Conservation (phyloP, 2,888 invertebrate species). For the Rhagonycha lutea region DNA sequence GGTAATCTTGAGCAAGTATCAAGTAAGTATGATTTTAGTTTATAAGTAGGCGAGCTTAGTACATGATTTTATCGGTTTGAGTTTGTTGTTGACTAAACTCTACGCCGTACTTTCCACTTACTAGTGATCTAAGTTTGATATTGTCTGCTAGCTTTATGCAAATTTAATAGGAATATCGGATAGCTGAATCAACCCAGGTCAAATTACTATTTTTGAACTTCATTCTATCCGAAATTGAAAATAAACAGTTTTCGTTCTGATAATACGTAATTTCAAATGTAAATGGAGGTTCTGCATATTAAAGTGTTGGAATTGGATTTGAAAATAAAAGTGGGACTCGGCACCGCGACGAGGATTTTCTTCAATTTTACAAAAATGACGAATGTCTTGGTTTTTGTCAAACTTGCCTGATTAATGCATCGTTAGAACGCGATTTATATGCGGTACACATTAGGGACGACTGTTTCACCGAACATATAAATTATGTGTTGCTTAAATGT, state of each 20-base stretch:
- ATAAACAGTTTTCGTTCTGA: neutral
- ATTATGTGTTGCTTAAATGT: neutral
- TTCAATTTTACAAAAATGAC: neutral
- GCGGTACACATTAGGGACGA: neutral
- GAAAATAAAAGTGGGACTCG: neutral
- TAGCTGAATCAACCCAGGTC: neutral
- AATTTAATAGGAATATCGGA: neutral
- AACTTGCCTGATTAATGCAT: neutral
- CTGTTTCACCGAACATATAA: neutral
- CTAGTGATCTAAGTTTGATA: neutral
- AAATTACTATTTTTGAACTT: neutral
- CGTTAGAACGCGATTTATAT: neutral
- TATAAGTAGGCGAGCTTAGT: neutral
- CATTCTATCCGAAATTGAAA: neutral
- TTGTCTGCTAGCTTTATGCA: neutral
- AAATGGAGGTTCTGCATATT: neutral
- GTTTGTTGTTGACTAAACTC: neutral
- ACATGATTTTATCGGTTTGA: neutral
- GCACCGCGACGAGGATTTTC: neutral
- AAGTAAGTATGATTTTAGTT: neutral
- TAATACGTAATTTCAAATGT: neutral
- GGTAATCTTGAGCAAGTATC: neutral
- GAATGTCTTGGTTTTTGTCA: neutral
- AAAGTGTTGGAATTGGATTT: neutral
- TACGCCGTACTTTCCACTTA: neutral